Evolutionary conservation across 1,140 invertebrate species (phyloP).

Genomic region (Holotrichia oblita): DNA sequence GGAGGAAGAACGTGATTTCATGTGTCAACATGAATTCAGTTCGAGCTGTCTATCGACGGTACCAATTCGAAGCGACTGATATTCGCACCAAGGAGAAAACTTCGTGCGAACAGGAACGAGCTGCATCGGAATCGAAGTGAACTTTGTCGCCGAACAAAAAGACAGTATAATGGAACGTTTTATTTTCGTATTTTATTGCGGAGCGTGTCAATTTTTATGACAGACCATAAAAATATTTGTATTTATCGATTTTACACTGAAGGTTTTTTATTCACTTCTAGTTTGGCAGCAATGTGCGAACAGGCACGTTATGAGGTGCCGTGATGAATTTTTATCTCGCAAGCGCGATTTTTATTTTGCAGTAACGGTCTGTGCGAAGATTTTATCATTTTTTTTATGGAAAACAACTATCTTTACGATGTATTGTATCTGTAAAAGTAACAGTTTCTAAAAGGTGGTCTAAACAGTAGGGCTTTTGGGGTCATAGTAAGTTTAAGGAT

Average conservation of each 20-base stretch:
- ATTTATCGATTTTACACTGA: conserved; percentile 7
- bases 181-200: conserved; percentile 19
- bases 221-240: conserved; percentile 29
- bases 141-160: not conserved
- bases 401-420: conserved; percentile 14
- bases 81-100: not conserved
- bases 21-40: conserved; percentile 14
- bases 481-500: too few species aligned
- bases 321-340: not conserved
- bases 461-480: too few species aligned
- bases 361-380: not conserved
- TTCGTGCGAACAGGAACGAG: not conserved
- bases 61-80: not conserved
- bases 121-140: not conserved
- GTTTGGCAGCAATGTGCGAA: not conserved
- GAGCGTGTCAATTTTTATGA: conserved; percentile 24
- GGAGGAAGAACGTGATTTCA: conserved; percentile 15
- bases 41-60: not conserved
- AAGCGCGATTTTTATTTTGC: not conserved
- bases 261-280: not conserved
- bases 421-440: not conserved
- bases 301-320: not conserved
- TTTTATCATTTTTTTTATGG: not conserved
- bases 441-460: not conserved
- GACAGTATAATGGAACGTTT: conserved; percentile 12